Percentiles rank a stretch among this genome's conserved stretches.
Conservation (phyloP, 64 coral and sea anemone genomes). For the Montipora efflorescens region DNA sequence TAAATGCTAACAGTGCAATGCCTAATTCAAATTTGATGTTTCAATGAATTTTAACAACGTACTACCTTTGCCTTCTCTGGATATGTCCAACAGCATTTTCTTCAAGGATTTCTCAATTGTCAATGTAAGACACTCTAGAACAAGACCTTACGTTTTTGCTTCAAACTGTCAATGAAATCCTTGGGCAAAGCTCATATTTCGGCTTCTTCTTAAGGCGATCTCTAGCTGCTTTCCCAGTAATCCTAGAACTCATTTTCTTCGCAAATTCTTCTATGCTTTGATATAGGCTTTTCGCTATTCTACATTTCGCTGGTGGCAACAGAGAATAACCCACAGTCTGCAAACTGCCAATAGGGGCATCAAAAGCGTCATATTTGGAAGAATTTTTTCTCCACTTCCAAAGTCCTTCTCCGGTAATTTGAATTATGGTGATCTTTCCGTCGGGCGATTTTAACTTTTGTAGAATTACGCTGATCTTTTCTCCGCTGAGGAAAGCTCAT, state of each 20-base stretch:
- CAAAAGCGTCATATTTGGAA: background rate
- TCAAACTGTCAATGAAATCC: no score
- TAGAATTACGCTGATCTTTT: no score
- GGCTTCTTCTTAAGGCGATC: background rate
- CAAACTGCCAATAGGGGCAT: background rate
- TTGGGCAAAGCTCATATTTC: no score
- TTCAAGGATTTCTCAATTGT: background rate
- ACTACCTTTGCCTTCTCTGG: background rate
- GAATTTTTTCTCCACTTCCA: background rate
- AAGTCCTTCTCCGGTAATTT: background rate
- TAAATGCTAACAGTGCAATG: background rate
- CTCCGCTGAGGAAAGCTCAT: no score
- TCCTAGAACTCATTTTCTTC: background rate
- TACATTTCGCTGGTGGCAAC: background rate
- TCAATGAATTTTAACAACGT: background rate
- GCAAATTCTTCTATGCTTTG: background rate
- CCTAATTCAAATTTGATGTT: background rate
- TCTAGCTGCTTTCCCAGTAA: background rate
- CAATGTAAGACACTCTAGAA: constrained; percentile 14
- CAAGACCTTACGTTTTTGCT: constrained; percentile 26
- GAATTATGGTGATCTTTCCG: background rate
- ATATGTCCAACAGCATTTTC: background rate
- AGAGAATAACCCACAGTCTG: background rate
- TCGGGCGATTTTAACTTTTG: no score
- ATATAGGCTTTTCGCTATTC: background rate